phyloP scores from a whole-genome alignment of 92 coral and sea anemone genomes.

The Pocillopora grandis region DNA sequence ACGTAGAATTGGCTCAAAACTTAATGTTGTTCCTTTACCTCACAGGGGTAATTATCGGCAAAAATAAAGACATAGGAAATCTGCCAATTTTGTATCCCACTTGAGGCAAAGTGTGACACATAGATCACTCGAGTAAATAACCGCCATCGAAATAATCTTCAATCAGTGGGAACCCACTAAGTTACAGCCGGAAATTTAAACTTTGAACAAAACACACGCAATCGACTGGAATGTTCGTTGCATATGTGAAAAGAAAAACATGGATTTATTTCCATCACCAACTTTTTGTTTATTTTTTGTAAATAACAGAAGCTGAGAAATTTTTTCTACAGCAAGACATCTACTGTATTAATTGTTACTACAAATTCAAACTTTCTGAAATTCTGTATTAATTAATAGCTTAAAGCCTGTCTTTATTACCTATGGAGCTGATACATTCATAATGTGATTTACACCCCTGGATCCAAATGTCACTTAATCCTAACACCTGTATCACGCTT shows the following conservation, averaged over 20 bases:
- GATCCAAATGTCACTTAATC: too few relatives aligned
- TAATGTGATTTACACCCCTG: too few relatives aligned
- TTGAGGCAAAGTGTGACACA: too few relatives aligned
- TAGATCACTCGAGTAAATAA: too few relatives aligned
- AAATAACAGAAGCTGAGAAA: not conserved
- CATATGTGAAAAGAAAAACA: not conserved
- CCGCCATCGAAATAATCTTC: not conserved
- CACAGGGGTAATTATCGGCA: too few relatives aligned
- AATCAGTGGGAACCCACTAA: not conserved
- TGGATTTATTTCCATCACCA: not conserved
- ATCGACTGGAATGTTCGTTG: not conserved
- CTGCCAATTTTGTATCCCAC: not conserved
- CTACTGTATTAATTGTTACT: too few relatives aligned
- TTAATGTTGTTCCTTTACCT: not conserved
- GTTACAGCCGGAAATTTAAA: not conserved
- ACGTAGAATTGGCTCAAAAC: not conserved
- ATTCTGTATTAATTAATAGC: too few relatives aligned
- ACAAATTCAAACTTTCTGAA: too few relatives aligned
- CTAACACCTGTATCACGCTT: too few relatives aligned
- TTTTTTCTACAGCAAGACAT: not conserved
- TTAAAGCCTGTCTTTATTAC: too few relatives aligned
- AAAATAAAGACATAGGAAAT: not conserved
- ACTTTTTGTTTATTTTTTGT: not conserved
- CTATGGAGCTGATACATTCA: too few relatives aligned
- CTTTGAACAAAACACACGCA: constrained; percentile 11